Evolutionary conservation across 2,888 invertebrate genomes (phyloP), one percentile per base, ranked within the genome.

Genomic region (Drosophila prolongata): DNA sequence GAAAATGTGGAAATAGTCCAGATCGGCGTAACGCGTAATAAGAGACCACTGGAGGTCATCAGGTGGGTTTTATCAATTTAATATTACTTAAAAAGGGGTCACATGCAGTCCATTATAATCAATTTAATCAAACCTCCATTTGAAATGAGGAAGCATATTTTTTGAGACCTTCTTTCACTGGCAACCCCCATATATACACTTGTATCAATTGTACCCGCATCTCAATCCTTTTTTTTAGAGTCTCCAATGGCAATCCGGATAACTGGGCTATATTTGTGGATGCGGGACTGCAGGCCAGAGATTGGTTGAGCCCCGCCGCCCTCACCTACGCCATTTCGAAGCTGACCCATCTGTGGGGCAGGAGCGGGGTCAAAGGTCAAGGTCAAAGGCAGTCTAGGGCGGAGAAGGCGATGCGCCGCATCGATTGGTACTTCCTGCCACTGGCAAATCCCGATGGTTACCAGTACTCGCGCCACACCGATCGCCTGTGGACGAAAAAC

Each of bases 391-490:
- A 78, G 90, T 65, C 62, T 9, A 40, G 49, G 16, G 47, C 52
- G 10, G 94, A 95, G 24, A 70, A 40, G 13, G 93, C 93, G 34
- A 95, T 98, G 82, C 96, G 95, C 82, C 95, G 95, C 86, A 95
- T 97, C 58, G 97, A 98, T 89, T 97, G 97, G 94, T 96, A 95
- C 89, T 94, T 97, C 67, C 91, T 96, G 11, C 96, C 97, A 3
- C 93, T 96, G 8, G 90, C 95, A 56, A 97, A 97, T 91, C 97
- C 97, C 1, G 96, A 98, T 90, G 97, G 98, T 1, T 98, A 98
- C 91, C 91, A 96, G 86, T 96, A 96, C 91, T 95, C 97, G 0
- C 96, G 97, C 89, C 94, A 94, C 0, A 93, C 93, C 6, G 96
- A 97, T 89, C 94, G 98, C 46, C 93, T 97, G 89, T 98, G 98